phyloP scores from a whole-genome alignment of 1,140 invertebrate species.

The Leptoteleia sp. region DNA sequence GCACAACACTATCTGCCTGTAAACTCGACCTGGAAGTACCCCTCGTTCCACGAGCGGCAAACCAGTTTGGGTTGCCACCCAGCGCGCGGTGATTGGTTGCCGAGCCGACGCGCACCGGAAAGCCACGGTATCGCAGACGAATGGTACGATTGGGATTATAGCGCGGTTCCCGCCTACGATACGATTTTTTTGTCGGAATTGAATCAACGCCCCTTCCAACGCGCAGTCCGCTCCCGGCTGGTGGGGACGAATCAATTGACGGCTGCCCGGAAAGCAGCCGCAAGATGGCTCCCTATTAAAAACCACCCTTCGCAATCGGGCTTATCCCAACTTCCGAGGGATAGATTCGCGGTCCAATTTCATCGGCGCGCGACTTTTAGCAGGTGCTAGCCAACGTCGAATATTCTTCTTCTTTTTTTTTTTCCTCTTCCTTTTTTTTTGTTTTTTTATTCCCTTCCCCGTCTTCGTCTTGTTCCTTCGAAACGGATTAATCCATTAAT shows the following conservation, averaged over 20 bases:
- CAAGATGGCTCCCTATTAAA: slow-evolving; percentile 81
- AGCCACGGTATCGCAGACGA: slow-evolving; percentile 67
- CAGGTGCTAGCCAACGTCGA: slow-evolving; percentile 37
- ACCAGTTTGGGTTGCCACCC: slow-evolving; percentile 77
- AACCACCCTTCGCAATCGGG: slow-evolving; percentile 68
- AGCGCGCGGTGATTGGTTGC: slow-evolving; percentile 66
- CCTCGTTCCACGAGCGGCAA: slow-evolving; percentile 70
- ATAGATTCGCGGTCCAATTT: slow-evolving; percentile 63
- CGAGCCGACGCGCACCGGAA: slow-evolving; percentile 53
- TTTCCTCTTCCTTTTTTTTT: too few relatives aligned
- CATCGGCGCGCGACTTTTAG: slow-evolving; percentile 44
- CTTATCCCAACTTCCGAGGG: slow-evolving; percentile 47
- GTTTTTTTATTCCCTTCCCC: too few relatives aligned
- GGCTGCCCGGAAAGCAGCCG: slow-evolving; percentile 77
- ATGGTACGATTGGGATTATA: slow-evolving; percentile 68
- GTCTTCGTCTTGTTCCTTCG: too few relatives aligned
- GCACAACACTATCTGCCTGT: slow-evolving; percentile 80
- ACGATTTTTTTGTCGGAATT: slow-evolving; percentile 75
- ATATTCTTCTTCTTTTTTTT: too few relatives aligned
- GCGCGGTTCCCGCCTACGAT: slow-evolving; percentile 63
- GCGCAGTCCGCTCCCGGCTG: slow-evolving; percentile 39
- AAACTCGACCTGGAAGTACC: slow-evolving; percentile 73
- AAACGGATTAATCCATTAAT: slow-evolving; percentile 49
- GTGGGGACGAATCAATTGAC: slow-evolving; percentile 81
- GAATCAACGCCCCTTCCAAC: slow-evolving; percentile 74